phyloP scores from a whole-genome alignment of 2,888 invertebrate species.

The Epinotia nisella region DNA sequence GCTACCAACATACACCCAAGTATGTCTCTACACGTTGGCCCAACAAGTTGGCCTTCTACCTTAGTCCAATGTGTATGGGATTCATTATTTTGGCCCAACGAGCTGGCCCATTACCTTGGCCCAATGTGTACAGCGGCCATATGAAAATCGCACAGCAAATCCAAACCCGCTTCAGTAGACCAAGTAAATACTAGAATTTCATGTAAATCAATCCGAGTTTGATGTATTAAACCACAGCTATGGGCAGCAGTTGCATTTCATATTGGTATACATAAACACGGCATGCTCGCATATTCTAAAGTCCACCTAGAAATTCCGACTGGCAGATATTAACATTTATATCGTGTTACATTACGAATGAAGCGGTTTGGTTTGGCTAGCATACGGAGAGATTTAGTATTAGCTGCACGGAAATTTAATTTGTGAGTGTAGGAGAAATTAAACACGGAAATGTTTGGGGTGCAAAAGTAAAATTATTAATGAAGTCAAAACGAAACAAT shows the following conservation, averaged over 20 bases:
- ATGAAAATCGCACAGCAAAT: too few relatives aligned
- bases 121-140: too few relatives aligned
- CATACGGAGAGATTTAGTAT: not conserved
- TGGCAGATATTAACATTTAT: conserved; percentile 41
- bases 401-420: conserved; percentile 7
- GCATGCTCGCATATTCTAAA: conserved; percentile 37
- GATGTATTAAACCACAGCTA: conserved; percentile 52
- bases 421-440: not conserved
- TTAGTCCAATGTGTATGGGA: too few relatives aligned
- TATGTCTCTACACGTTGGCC: too few relatives aligned
- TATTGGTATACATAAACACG: conserved; percentile 7
- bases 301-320: conserved; percentile 34
- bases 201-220: conserved; percentile 55
- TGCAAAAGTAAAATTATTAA: not conserved
- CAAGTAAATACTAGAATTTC: conserved; percentile 57
- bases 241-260: conserved; percentile 36
- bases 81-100: too few relatives aligned
- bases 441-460: not conserved
- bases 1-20: too few relatives aligned
- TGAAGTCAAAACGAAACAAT: not conserved
- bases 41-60: too few relatives aligned
- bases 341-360: conserved; percentile 29
- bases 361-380: conserved; percentile 19
- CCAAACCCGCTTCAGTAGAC: conserved; percentile 16
- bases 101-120: too few relatives aligned